A percentile compares a stretch with the other conserved stretches of the same genome.
Conservation (phyloP, 2,888 invertebrate species). For the Spilarctia lutea region DNA sequence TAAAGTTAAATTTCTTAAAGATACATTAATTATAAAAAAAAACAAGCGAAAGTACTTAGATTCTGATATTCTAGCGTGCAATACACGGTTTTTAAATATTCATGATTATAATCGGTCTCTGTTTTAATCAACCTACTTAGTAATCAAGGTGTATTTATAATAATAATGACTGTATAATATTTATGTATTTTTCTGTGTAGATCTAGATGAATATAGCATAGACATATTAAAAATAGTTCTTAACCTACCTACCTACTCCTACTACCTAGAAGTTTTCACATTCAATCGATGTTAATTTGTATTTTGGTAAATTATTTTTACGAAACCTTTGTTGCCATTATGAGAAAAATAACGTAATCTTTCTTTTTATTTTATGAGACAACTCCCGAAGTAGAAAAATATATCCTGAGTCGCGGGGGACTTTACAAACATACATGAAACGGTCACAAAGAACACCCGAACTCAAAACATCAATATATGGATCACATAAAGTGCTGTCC, state of each 20-base stretch:
- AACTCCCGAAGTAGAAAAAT: no score
- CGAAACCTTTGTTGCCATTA: neutral
- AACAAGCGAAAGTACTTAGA: conserved; percentile 19
- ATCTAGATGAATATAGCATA: neutral
- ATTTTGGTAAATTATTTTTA: neutral
- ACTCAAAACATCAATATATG: no score
- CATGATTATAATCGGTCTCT: neutral
- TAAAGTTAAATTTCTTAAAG: neutral
- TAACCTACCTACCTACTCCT: neutral
- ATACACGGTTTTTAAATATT: conserved; percentile 1
- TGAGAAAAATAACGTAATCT: neutral
- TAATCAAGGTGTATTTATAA: neutral
- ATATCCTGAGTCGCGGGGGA: no score
- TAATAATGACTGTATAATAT: neutral
- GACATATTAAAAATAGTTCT: neutral
- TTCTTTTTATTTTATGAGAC: no score
- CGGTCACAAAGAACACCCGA: no score
- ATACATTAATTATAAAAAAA: neutral
- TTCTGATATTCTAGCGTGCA: conserved; percentile 15
- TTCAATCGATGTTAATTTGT: neutral
- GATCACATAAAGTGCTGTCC: no score
- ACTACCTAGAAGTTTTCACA: neutral
- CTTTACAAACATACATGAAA: no score
- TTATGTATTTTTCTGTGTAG: neutral
- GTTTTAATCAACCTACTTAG: neutral